phyloP scores from a whole-genome alignment of 2,888 invertebrate species.

The Mylabris sibirica region DNA sequence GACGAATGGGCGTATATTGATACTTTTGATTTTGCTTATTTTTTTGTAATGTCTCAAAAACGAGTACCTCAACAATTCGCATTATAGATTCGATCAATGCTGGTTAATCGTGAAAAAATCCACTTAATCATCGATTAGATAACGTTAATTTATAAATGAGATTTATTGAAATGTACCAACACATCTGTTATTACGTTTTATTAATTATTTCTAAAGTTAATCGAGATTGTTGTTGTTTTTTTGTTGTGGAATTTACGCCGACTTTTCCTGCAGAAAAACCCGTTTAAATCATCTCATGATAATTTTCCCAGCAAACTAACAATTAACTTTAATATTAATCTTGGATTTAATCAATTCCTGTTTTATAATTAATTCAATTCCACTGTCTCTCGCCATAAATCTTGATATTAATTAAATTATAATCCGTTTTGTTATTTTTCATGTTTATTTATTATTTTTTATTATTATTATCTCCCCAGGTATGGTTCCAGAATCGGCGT shows the following conservation, averaged over 20 bases:
- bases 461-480: slow-evolving; percentile 65
- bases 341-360: slow-evolving; percentile 5
- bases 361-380: not conserved
- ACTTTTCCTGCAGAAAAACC: not conserved
- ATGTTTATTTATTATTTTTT: slow-evolving; percentile 23
- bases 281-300: not conserved
- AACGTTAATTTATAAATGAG: not conserved
- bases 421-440: not conserved
- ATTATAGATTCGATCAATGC: not conserved
- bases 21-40: not conserved
- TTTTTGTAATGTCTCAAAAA: not conserved
- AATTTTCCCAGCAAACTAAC: slow-evolving; percentile 8
- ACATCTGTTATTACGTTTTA: slow-evolving; percentile 2
- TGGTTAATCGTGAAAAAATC: not conserved
- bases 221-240: not conserved
- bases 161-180: not conserved
- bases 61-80: not conserved
- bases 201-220: slow-evolving; percentile 2
- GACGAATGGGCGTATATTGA: not conserved
- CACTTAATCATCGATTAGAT: not conserved
- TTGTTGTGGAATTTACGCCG: not conserved
- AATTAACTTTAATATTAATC: not conserved
- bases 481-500: slow-evolving; percentile 92
- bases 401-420: not conserved
- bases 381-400: not conserved